Evolutionary conservation across 2,888 invertebrate genomes (phyloP), one percentile per base, ranked within the genome.

Genomic region (Brenthis ino): DNA sequence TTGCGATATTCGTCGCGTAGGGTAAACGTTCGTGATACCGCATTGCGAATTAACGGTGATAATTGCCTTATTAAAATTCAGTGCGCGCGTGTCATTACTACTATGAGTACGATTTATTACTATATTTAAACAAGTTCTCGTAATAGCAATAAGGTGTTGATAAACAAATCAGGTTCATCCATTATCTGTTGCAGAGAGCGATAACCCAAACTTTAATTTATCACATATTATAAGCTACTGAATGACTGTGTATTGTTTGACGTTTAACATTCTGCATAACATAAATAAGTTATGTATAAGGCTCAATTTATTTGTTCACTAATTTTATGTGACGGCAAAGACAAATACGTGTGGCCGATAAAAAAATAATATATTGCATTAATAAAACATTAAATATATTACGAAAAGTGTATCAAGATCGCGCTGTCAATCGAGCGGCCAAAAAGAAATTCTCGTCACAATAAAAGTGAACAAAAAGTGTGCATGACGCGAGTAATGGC

Each of bases 401-500:
- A 60, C 57, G 57, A 54, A 64, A 71, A 72, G 63, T 64, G 63
- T 64, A 63, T 63, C 63, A 70, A 61, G 60, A 72, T 68, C 69
- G 69, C 63, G 51, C 54, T 63, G 73, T 73, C 70, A 72, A 73
- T 64, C 68, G 60, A 69, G 37, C 37, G 37, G 37, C 68, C 65
- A 70, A 72, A 70, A 73, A 71, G 69, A 47, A 67, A 70, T 57
- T 73, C 57, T 65, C 57, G 69, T 71, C 70, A 65, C 70, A 67
- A 74, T 67, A 75, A 76, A 79, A 60, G 78, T 80, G 72, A 74
- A 88, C 86, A 91, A 91, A 91, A 88, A 87, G 79, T 82, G 79
- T 77, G 82, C 80, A 82, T 84, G 84, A 84, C 72, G 85, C 85
- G 82, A 82, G 82, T 82, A 88, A 91, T 91, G 89, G 91, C 91